Conservation (phyloP, 92 coral and sea anemone species). For the Heteractis magnifica region DNA sequence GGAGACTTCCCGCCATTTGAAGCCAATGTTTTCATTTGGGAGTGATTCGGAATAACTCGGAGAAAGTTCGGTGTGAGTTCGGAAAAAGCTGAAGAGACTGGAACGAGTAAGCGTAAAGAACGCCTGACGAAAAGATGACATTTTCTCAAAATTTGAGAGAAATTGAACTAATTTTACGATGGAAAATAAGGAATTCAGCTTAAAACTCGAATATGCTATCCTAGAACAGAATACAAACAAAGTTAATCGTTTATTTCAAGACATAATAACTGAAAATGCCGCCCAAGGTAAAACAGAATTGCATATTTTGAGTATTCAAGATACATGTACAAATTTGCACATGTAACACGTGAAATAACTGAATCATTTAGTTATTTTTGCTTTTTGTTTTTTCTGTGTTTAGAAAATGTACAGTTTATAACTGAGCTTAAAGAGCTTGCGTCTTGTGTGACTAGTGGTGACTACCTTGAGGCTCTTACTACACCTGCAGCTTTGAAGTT, state of each 20-base stretch:
- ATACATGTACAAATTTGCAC: not conserved
- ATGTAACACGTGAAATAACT: not conserved
- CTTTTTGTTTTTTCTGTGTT: not conserved
- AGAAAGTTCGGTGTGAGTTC: not conserved
- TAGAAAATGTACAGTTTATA: conserved; percentile 1
- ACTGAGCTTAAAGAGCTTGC: conserved; percentile 28
- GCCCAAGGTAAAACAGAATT: not conserved
- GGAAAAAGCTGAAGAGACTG: not conserved
- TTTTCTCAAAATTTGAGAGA: not conserved
- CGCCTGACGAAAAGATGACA: conserved; percentile 15
- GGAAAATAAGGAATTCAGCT: conserved; percentile 5
- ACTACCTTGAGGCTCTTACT: conserved; percentile 39
- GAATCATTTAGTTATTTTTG: not conserved
- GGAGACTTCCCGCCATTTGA: not conserved
- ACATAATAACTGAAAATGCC: not conserved
- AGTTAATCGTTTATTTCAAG: conserved; percentile 17
- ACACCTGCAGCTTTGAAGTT: conserved; percentile 9
- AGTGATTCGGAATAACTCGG: not conserved
- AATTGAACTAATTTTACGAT: not conserved
- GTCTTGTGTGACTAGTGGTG: conserved; percentile 32
- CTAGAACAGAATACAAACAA: conserved; percentile 22
- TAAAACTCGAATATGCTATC: conserved; percentile 32
- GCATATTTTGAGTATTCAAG: not conserved
- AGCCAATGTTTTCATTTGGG: not conserved
- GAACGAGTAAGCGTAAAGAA: conserved; percentile 3